These are phyloP conservation scores for Malaclemys terrapin DNA, from an alignment of 2,113 vertebrate genomes.

Conservation along the genomic window DNA sequence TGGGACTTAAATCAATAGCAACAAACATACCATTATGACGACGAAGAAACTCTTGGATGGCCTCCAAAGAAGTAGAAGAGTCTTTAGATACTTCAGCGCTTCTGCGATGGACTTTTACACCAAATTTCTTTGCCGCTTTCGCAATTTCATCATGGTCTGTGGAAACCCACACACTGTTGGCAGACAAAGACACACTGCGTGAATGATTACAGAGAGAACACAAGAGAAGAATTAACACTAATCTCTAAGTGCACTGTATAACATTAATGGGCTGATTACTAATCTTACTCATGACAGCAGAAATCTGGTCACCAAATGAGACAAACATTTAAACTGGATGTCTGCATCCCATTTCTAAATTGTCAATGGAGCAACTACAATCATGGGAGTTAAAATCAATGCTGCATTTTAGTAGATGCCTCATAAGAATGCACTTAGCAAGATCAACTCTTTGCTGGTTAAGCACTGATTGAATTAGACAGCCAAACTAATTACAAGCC, in stretches of 20 bases:
- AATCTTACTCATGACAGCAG: neutral
- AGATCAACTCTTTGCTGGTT: no score
- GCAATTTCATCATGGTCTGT: conserved; percentile 94
- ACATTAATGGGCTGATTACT: neutral
- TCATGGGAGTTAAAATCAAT: neutral
- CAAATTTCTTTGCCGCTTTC: conserved; percentile 86
- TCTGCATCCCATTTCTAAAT: neutral
- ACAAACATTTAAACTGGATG: neutral
- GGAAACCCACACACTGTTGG: conserved; percentile 93
- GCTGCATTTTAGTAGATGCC: neutral
- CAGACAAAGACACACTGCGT: conserved; percentile 3
- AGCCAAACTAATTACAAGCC: neutral
- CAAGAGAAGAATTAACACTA: neutral
- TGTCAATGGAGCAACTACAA: neutral
- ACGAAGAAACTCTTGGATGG: conserved; percentile 89
- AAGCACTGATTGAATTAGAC: neutral
- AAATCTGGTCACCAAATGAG: neutral
- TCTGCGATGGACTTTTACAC: conserved; percentile 89
- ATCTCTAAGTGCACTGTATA: neutral
- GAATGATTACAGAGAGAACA: neutral
- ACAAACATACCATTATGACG: conserved; percentile 81
- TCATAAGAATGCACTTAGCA: neutral
- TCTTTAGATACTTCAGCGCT: conserved; percentile 91
- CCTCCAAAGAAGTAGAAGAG: conserved; percentile 89
- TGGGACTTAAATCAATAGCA: neutral